These are phyloP conservation scores for Pitangus sulphuratus DNA, from an alignment of 2,797 vertebrate genomes.

Conservation along the genomic window DNA sequence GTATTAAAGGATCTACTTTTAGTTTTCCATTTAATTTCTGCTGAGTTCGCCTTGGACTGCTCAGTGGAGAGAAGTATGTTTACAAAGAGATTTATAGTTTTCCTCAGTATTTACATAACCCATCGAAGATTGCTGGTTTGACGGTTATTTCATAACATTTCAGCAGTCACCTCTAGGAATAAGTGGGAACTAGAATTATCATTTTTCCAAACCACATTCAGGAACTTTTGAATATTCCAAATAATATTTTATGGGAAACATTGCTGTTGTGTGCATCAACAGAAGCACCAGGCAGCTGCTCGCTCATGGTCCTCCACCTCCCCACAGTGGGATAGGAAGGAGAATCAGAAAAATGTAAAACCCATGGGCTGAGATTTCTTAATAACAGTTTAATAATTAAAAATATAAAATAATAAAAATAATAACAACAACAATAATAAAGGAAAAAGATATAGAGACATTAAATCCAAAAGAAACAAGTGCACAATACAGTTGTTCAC, in stretches of 20 bases:
- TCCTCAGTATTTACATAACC: neutral
- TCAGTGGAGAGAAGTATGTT: neutral
- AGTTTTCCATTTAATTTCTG: neutral
- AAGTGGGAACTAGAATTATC: neutral
- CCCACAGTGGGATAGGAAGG: neutral
- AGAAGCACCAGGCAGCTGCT: neutral
- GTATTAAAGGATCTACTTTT: neutral
- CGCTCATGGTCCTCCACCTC: fast-evolving
- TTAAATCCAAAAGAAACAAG: neutral
- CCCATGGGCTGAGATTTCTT: too few relatives aligned
- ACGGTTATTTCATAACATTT: neutral
- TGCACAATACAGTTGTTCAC: neutral
- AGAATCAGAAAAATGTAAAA: neutral
- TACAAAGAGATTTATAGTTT: neutral
- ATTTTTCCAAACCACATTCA: neutral
- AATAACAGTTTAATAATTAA: neutral
- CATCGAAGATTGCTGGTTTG: neutral
- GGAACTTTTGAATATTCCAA: neutral
- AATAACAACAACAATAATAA: neutral
- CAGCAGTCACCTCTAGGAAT: neutral
- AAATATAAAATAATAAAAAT: neutral
- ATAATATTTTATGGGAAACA: neutral
- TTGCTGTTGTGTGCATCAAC: neutral
- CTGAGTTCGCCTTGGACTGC: neutral
- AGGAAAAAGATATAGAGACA: neutral